Percentiles rank a stretch among this genome's conserved stretches.
phyloP scores from a whole-genome alignment of 2,797 vertebrate species.

The Spondyliosoma cantharus region DNA sequence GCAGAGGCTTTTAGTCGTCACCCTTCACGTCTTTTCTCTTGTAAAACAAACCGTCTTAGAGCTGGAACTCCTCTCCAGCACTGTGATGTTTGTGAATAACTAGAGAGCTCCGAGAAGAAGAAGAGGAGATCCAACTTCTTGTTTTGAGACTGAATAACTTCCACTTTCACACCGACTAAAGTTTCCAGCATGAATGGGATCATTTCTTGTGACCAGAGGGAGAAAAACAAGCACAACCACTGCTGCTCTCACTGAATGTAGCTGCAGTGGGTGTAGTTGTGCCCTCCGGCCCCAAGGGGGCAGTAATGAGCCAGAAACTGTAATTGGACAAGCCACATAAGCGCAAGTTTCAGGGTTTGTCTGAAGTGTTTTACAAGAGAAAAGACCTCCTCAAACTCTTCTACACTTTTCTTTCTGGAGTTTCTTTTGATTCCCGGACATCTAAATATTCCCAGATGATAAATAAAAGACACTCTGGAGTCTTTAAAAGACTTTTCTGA shows the following conservation, averaged over 20 bases:
- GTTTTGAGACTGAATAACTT: neutral
- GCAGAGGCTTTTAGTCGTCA: neutral
- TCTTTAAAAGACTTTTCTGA: neutral
- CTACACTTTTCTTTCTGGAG: too few relatives aligned
- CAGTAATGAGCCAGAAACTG: neutral
- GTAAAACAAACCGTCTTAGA: neutral
- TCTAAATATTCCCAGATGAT: neutral
- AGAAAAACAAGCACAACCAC: neutral
- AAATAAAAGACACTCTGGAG: neutral
- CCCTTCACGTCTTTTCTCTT: neutral
- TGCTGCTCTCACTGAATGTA: neutral
- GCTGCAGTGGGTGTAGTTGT: neutral
- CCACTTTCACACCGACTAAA: neutral
- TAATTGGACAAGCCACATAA: neutral
- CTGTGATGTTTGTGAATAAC: neutral
- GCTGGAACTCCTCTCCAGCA: neutral
- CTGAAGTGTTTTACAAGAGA: neutral
- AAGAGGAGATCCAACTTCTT: neutral
- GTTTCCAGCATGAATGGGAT: neutral
- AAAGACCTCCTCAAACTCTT: constrained; percentile 1
- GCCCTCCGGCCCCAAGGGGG: neutral
- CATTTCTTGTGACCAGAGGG: neutral
- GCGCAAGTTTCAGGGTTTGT: neutral
- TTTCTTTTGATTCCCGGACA: neutral
- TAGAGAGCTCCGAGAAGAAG: too few relatives aligned